phyloP scores from a whole-genome alignment of 2,113 vertebrate species.

The Scatophagus argus region DNA sequence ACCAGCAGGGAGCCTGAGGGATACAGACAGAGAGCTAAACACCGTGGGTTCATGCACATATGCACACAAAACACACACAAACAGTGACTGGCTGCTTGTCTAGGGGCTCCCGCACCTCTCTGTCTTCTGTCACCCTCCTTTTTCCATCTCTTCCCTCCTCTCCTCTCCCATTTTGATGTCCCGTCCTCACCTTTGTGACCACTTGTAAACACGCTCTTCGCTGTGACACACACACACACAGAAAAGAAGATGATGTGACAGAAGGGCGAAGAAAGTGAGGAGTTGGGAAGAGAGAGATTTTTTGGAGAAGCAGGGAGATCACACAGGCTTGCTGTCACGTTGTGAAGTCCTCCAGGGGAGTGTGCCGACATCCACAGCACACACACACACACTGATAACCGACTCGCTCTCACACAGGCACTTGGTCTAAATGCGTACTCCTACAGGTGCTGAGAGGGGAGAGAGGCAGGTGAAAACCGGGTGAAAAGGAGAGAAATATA shows the following conservation, averaged over 20 bases:
- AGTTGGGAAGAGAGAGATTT: slow-evolving; percentile 34
- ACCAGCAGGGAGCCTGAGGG: slow-evolving; percentile 63
- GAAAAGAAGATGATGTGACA: slow-evolving; percentile 19
- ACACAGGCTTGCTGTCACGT: slow-evolving; percentile 60
- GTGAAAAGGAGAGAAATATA: slow-evolving; percentile 27
- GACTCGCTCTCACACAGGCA: slow-evolving; percentile 25
- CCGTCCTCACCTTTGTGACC: slow-evolving; percentile 62
- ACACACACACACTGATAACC: slow-evolving; percentile 30
- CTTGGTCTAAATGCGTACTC: slow-evolving; percentile 65
- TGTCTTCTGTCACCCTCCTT: slow-evolving; percentile 51
- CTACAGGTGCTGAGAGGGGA: slow-evolving; percentile 74
- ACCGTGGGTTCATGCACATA: slow-evolving; percentile 50
- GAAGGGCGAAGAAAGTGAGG: slow-evolving; percentile 33
- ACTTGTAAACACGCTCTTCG: slow-evolving; percentile 32
- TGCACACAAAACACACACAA: slow-evolving; percentile 27
- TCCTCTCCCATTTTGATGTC: slow-evolving; percentile 44
- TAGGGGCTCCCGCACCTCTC: slow-evolving; percentile 48
- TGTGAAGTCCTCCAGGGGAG: slow-evolving; percentile 62
- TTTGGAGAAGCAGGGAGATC: slow-evolving; percentile 27
- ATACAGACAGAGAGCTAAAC: slow-evolving; percentile 68
- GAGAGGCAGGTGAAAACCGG: slow-evolving; percentile 53
- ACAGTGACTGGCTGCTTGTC: slow-evolving; percentile 33
- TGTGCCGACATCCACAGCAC: slow-evolving; percentile 56
- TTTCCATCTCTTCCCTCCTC: slow-evolving; percentile 44
- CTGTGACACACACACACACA: too few relatives aligned